Conservation (phyloP, 2,113 vertebrate species). For the Proterorhinus semilunaris region DNA sequence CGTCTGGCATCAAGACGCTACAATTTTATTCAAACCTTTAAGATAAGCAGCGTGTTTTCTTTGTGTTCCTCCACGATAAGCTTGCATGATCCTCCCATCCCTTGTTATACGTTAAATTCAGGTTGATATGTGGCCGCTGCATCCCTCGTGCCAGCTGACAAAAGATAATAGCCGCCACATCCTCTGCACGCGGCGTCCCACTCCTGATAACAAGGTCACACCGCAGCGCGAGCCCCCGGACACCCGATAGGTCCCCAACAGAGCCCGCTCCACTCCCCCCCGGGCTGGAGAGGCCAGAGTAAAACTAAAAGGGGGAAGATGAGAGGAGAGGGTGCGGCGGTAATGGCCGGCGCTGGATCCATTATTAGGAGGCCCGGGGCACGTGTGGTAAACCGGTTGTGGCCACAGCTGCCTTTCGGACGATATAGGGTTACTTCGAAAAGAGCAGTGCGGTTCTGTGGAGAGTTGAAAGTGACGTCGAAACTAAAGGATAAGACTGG, state of each 20-base stretch:
- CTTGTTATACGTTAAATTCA: background rate
- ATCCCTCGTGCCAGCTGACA: slow-evolving; percentile 36
- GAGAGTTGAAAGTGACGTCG: background rate
- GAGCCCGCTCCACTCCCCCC: slow-evolving; percentile 1
- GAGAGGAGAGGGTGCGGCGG: slow-evolving; percentile 11
- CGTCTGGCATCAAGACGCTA: background rate
- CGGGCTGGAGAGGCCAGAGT: background rate
- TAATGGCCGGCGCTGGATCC: slow-evolving; percentile 6
- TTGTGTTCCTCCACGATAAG: slow-evolving; percentile 9
- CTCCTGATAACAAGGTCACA: slow-evolving; percentile 31
- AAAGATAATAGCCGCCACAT: slow-evolving; percentile 44
- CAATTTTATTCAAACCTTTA: background rate
- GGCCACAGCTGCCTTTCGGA: background rate
- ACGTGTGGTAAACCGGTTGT: background rate
- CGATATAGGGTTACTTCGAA: slow-evolving; percentile 1
- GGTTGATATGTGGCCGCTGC: slow-evolving; percentile 16
- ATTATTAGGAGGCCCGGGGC: slow-evolving; percentile 12
- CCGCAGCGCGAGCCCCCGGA: background rate
- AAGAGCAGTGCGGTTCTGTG: background rate
- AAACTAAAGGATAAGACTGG: background rate
- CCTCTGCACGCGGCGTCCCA: slow-evolving; percentile 19
- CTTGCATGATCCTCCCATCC: slow-evolving; percentile 7
- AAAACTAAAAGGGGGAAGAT: slow-evolving; percentile 9
- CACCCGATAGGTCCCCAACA: slow-evolving; percentile 24
- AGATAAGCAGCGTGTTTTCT: slow-evolving; percentile 5